Evolutionary conservation across 2,113 vertebrate genomes (phyloP).

Genomic region (Sula dactylatra): DNA sequence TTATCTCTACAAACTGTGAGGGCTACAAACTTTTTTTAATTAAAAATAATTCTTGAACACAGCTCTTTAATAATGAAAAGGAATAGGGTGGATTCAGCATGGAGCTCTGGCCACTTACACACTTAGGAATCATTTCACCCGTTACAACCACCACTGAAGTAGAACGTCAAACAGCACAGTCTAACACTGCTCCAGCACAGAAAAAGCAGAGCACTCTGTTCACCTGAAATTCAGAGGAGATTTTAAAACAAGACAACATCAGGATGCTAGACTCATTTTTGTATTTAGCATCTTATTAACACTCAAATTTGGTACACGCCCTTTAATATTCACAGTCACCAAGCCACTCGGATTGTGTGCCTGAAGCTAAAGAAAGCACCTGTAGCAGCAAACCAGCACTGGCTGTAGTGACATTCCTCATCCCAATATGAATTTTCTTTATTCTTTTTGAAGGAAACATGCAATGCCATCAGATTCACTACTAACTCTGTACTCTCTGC

Average conservation of each 20-base stretch:
- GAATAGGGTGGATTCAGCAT: background rate
- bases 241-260: background rate
- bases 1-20: background rate
- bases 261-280: background rate
- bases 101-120: background rate
- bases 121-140: background rate
- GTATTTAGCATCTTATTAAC: background rate
- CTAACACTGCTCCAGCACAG: background rate
- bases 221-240: background rate
- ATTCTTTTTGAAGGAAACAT: background rate
- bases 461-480: background rate
- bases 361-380: background rate
- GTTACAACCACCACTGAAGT: background rate
- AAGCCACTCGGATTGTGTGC: background rate
- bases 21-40: background rate
- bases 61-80: background rate
- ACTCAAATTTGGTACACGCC: accelerated
- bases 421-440: background rate
- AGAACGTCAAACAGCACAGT: background rate
- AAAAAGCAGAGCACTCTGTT: background rate
- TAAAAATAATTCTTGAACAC: background rate
- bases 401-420: no score
- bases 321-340: background rate
- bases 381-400: background rate
- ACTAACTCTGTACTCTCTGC: background rate